Conservation (phyloP, 2,888 invertebrate species). For the Syrphus vitripennis region DNA sequence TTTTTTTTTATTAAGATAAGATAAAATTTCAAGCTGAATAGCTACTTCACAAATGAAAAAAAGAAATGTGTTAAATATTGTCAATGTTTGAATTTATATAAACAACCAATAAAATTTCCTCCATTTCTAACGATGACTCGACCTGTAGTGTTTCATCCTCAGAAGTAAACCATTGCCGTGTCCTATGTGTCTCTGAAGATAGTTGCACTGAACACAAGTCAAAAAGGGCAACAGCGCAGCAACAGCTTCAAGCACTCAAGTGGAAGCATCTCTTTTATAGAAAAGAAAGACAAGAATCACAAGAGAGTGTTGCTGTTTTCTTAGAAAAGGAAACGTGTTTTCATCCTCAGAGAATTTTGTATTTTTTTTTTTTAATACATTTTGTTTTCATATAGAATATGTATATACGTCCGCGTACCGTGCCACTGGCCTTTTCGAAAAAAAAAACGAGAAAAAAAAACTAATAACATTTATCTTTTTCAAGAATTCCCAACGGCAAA, state of each 20-base stretch:
- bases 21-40: neutral
- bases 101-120: neutral
- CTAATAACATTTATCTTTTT: constrained; percentile 50
- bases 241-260: neutral
- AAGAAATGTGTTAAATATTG: neutral
- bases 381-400: neutral
- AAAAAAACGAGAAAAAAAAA: constrained; percentile 6
- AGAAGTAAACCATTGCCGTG: neutral
- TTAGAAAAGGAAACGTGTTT: neutral
- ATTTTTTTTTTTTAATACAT: neutral
- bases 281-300: neutral
- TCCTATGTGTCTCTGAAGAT: neutral
- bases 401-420: too few relatives aligned
- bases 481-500: constrained; percentile 35
- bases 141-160: neutral
- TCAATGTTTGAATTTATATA: neutral
- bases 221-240: neutral
- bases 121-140: neutral
- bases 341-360: neutral
- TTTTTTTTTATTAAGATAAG: too few relatives aligned
- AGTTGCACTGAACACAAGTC: neutral
- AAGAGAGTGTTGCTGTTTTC: neutral
- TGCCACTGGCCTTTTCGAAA: neutral
- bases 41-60: neutral
- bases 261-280: neutral